Base-by-base conservation (phyloP, 2,113 vertebrate species). In the Taxidea taxus region DNA sequence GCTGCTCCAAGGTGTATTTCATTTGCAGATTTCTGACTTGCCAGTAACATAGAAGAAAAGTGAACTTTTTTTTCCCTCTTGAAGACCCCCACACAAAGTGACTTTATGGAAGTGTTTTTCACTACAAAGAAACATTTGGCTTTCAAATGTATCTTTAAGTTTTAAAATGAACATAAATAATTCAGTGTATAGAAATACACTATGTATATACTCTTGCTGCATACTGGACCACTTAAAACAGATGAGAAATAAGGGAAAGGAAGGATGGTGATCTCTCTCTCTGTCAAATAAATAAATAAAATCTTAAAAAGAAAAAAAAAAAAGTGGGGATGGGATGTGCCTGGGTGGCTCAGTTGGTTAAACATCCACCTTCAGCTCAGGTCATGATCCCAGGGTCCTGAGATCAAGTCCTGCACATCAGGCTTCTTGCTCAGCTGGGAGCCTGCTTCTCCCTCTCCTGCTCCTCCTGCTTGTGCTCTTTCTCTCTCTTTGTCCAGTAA, bases 1-100 rank as follows among this genome's bases (percentile, higher is more conserved):
- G 3, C 29, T 87, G 14, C 8, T 68, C 8, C 21, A 25, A 34
- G 51, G 44, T 68, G 49, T 49, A 29, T 68, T 90, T 93, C 66
- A 87, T 78, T 80, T 25, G 49, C 87, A 78, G 20, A 29, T 60
- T 94, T 92, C 78, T 96, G 29, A 74, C 29, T 47, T 42, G 72
- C 37, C 27, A 56, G 10, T 74, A 91, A 66, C 14, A 13, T 31
- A 54, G 91, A 58, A 47, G 80, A 81, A 68, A 91, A 44, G 49
- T 44, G n/a, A 62, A 39, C 34, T 23, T 37, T 44, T 70, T n/a
- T 37, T 37, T 66, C 23, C n/a, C 34, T 93, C 14, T 78, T 54
- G 21, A 93, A 47, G 51, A 49, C 62, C 16, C 16, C 39, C 7
- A 37, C 13, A 49, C 39, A 92, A 83, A 84, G 14, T 77, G 75